Evolutionary conservation across 2,888 invertebrate genomes (phyloP).

Genomic region (Nomada hirtipes): DNA sequence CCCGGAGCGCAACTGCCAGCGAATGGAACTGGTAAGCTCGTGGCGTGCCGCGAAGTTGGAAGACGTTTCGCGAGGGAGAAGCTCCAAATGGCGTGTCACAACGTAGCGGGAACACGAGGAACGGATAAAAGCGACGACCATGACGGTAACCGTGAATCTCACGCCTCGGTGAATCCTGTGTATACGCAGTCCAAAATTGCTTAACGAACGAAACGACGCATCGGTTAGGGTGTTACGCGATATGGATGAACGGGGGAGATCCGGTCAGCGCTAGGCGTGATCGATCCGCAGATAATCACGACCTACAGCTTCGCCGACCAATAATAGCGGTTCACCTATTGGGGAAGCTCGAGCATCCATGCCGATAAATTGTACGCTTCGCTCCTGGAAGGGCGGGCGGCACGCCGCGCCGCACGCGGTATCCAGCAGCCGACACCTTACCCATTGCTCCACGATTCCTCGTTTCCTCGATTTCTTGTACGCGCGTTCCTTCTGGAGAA

Average conservation of each 20-base stretch:
- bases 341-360: conserved; percentile 27
- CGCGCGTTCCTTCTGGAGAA: neutral
- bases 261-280: conserved; percentile 42
- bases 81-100: neutral
- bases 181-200: conserved; percentile 11
- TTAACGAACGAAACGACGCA: neutral
- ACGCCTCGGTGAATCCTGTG: neutral
- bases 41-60: conserved; percentile 1
- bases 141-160: neutral
- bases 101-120: neutral
- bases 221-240: conserved; percentile 19
- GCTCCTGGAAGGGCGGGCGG: neutral
- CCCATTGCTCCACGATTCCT: neutral
- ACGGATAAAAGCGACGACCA: conserved; percentile 17
- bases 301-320: conserved; percentile 49
- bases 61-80: neutral
- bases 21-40: neutral
- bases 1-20: neutral
- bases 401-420: neutral
- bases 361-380: conserved; percentile 38
- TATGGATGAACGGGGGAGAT: conserved; percentile 35
- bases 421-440: neutral
- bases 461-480: neutral
- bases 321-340: conserved; percentile 45
- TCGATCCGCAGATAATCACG: conserved; percentile 60